These are phyloP conservation scores for Scaptomyza caliginosa DNA, from an alignment of 2,888 invertebrate species.

Conservation along the genomic window DNA sequence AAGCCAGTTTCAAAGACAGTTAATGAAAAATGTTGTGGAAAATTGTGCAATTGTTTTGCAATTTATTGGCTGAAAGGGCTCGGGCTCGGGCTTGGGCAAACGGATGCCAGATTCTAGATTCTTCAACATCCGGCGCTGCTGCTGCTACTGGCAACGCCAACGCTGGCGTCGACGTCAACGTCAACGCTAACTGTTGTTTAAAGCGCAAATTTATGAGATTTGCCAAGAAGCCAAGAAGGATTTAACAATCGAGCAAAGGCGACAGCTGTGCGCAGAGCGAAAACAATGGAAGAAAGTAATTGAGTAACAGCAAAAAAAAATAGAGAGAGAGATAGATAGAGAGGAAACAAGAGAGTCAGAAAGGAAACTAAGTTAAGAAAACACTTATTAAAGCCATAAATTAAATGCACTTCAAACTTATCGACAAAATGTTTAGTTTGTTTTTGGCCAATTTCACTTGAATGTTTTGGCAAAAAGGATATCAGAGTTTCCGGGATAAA, in stretches of 20 bases:
- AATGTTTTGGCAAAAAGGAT: neutral
- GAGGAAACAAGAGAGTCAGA: neutral
- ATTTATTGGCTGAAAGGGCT: constrained; percentile 73
- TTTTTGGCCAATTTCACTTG: constrained; percentile 1
- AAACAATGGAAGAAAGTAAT: neutral
- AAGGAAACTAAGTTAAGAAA: neutral
- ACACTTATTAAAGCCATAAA: constrained; percentile 8
- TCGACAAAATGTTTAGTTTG: neutral
- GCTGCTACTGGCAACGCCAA: constrained; percentile 7
- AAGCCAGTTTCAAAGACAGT: neutral
- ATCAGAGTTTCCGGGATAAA: constrained; percentile 9
- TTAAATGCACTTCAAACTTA: neutral
- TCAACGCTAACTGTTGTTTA: constrained; percentile 16
- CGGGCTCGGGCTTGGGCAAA: constrained; percentile 4
- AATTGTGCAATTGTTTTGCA: constrained; percentile 78
- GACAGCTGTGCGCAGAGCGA: constrained; percentile 57
- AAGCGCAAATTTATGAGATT: constrained; percentile 62
- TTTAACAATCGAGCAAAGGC: constrained; percentile 2
- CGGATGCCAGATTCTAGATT: neutral
- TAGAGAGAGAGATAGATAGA: neutral
- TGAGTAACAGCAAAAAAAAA: neutral
- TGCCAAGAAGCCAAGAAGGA: constrained; percentile 22
- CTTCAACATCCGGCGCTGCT: constrained; percentile 33
- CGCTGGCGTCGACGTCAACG: constrained; percentile 17
- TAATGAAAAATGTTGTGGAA: constrained; percentile 65